Evolutionary conservation across 2,113 vertebrate species (phyloP).

Genomic region (Salminus brasiliensis): DNA sequence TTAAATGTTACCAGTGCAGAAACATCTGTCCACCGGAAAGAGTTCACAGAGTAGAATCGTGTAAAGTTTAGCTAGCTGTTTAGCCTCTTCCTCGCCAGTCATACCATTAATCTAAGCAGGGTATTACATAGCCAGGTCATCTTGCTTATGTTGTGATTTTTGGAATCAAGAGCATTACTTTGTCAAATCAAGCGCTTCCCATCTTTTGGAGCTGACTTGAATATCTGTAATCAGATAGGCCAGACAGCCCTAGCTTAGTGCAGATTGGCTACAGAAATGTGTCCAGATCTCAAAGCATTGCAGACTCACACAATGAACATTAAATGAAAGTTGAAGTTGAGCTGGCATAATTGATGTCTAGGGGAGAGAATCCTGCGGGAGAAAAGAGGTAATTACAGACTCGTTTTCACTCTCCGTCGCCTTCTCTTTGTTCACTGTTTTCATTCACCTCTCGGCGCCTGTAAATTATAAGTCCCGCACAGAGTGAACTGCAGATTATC

Average conservation of each 20-base stretch:
- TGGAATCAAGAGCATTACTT: too few relatives aligned
- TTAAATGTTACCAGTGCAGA: too few relatives aligned
- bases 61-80: too few relatives aligned
- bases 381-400: conserved; percentile 56
- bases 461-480: conserved; percentile 44
- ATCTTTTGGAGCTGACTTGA: too few relatives aligned
- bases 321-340: conserved; percentile 48
- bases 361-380: conserved; percentile 20
- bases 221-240: too few relatives aligned
- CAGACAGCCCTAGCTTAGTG: background rate
- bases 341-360: conserved; percentile 48
- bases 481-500: conserved; percentile 44
- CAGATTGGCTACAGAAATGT: conserved; percentile 10
- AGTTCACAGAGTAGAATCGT: too few relatives aligned
- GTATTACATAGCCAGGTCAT: too few relatives aligned
- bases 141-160: too few relatives aligned
- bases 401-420: conserved; percentile 46
- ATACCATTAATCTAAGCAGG: too few relatives aligned
- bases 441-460: conserved; percentile 45
- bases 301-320: conserved; percentile 39
- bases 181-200: too few relatives aligned
- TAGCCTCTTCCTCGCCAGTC: too few relatives aligned
- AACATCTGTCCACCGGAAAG: too few relatives aligned
- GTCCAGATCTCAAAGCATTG: conserved; percentile 1
- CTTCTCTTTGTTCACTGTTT: conserved; percentile 44